A percentile compares a stretch with the other conserved stretches of the same genome.
These are phyloP conservation scores for Micrastur ruficollis DNA, from an alignment of 2,797 vertebrate species.

Conservation along the genomic window DNA sequence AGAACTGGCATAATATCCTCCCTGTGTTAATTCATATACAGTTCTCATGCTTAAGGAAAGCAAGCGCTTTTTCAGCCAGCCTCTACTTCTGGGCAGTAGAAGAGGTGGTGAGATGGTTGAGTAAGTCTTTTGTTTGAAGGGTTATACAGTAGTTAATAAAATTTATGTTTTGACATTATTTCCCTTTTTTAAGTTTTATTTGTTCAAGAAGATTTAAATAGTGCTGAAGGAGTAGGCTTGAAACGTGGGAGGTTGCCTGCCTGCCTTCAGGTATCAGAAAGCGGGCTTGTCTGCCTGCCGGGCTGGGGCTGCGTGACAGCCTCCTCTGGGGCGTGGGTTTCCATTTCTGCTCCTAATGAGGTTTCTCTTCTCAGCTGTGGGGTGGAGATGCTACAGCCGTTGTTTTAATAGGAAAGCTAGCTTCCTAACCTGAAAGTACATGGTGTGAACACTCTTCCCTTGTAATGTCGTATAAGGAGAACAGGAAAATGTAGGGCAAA, in stretches of 20 bases:
- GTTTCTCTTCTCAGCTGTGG: neutral
- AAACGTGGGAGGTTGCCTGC: neutral
- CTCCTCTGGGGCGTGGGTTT: neutral
- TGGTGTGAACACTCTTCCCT: neutral
- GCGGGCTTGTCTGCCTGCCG: neutral
- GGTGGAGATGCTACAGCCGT: neutral
- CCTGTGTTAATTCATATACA: neutral
- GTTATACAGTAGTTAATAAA: neutral
- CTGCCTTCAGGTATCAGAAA: neutral
- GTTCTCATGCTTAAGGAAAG: neutral
- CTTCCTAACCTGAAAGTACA: neutral
- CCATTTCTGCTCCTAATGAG: neutral
- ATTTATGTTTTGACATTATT: neutral
- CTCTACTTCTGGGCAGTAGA: neutral
- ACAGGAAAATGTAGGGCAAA: neutral
- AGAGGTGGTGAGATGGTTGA: neutral
- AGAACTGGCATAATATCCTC: neutral
- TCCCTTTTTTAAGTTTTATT: constrained; percentile 2
- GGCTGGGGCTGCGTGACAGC: neutral
- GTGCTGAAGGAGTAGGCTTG: neutral
- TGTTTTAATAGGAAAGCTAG: neutral
- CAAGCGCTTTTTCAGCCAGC: neutral
- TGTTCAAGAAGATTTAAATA: neutral
- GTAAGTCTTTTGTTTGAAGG: neutral
- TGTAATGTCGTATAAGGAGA: neutral